Percentiles rank a stretch among this genome's conserved stretches.
Conservation (phyloP, 2,113 vertebrate genomes). For the Amazona vittata region DNA sequence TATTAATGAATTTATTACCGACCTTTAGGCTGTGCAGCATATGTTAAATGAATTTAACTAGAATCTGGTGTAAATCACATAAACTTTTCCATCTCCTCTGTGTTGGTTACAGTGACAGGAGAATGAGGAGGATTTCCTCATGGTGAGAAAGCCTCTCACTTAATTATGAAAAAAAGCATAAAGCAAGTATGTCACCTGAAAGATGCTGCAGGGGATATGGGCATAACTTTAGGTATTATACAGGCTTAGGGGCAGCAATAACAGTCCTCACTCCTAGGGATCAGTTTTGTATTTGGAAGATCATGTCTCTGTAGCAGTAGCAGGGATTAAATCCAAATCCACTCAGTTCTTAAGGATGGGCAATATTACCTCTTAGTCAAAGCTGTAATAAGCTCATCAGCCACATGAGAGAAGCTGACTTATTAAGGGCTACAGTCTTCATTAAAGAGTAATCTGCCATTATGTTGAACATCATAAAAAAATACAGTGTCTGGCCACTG, state of each 20-base stretch:
- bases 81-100: not conserved
- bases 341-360: slow-evolving; percentile 34
- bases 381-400: slow-evolving; percentile 50
- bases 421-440: not conserved
- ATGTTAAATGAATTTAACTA: not conserved
- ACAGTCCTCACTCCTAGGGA: not conserved
- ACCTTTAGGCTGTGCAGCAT: not conserved
- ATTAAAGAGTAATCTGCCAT: not conserved
- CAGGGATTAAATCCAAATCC: slow-evolving; percentile 43
- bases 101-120: not conserved
- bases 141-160: not conserved
- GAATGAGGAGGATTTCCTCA: not conserved
- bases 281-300: not conserved
- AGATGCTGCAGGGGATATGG: not conserved
- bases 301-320: not conserved
- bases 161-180: not conserved
- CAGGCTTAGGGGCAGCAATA: not conserved
- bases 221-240: not conserved
- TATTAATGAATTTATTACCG: not conserved
- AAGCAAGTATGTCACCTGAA: not conserved
- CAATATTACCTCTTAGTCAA: slow-evolving; percentile 39
- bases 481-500: not conserved
- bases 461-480: not conserved
- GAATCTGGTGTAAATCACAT: not conserved
- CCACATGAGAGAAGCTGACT: slow-evolving; percentile 3